A percentile compares a stretch with the other conserved stretches of the same genome.
These are phyloP conservation scores for Sanderia malayensis DNA, from an alignment of 30 jellyfish, hydroid and myxozoan genomes.

Conservation along the genomic window DNA sequence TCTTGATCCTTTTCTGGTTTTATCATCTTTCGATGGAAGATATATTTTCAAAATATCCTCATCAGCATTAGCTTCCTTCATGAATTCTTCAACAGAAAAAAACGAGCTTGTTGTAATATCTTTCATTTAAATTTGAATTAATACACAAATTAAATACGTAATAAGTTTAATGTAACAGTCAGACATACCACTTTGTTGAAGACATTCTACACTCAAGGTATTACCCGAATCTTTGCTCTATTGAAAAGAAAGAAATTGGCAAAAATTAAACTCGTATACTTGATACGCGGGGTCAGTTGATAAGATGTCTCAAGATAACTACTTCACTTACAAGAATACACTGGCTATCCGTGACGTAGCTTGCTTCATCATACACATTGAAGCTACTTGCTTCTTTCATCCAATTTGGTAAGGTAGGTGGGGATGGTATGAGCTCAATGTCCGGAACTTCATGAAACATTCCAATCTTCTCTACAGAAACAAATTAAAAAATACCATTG, in stretches of 20 bases:
- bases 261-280: too few relatives aligned
- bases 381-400: constrained; percentile 59
- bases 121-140: not conserved
- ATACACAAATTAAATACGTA: not conserved
- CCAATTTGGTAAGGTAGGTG: constrained; percentile 54
- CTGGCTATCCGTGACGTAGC: too few relatives aligned
- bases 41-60: constrained; percentile 33
- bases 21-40: constrained; percentile 11
- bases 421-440: constrained; percentile 24
- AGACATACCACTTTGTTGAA: not conserved
- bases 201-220: not conserved
- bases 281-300: too few relatives aligned
- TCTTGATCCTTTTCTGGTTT: constrained; percentile 34
- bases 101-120: not conserved
- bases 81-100: not conserved
- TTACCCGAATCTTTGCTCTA: not conserved
- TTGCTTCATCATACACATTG: too few relatives aligned
- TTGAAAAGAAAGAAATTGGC: too few relatives aligned
- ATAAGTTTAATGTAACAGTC: not conserved
- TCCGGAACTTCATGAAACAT: constrained; percentile 18
- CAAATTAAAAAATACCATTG: not conserved
- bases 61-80: not conserved
- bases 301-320: too few relatives aligned
- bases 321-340: too few relatives aligned
- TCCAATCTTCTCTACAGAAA: not conserved